Evolutionary conservation across 2,888 invertebrate genomes (phyloP), one percentile per base, ranked within the genome.

Genomic region (Metellina segmentata): DNA sequence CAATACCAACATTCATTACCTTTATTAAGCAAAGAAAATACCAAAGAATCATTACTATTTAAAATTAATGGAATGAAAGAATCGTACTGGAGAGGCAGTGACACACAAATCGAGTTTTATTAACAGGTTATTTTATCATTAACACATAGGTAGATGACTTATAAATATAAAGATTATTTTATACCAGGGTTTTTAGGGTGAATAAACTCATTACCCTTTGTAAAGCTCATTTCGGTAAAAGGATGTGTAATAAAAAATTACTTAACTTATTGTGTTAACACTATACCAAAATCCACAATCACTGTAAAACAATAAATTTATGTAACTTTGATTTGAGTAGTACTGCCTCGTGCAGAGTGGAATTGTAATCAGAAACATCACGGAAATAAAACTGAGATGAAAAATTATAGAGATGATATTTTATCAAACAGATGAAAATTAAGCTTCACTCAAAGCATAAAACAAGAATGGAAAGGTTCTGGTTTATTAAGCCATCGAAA

Each of bases 21-120:
- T 85, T 85, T 85, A 85, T 85, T 85, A 85, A 85, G 75, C 85
- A 75, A 85, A 85, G 52, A 49, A 85, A 85, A 85, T 74, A 85
- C 74, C 85, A 69, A 85, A 85, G 51, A 75, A 69, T 81, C 8
- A 48, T 19, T 81, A 71, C 51, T 71, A 48, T 51, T 49, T 74
- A n/a, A 70, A 82, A 82, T 11, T 19, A 81, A 82, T 82, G 49
- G 81, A 82, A 71, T n/a, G 48, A 51, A 82, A 82, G 19, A 79
- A 19, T 71, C 70, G n/a, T 49, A 82, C 69, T 34, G 69, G 71
- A n/a, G 51, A 82, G 81, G 81, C 71, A 82, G 71, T n/a, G 49
- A n/a, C 51, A 82, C 81, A 51, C 53, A 79, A 79, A 79, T 20
- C 11, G 78, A 2, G 52, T 53, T 51, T 51, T 2, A 19, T 78